Percentiles rank a stretch among this genome's conserved stretches.
Evolutionary conservation across 2,888 invertebrate genomes (phyloP).

Genomic region (Dryocosmus kuriphilus): DNA sequence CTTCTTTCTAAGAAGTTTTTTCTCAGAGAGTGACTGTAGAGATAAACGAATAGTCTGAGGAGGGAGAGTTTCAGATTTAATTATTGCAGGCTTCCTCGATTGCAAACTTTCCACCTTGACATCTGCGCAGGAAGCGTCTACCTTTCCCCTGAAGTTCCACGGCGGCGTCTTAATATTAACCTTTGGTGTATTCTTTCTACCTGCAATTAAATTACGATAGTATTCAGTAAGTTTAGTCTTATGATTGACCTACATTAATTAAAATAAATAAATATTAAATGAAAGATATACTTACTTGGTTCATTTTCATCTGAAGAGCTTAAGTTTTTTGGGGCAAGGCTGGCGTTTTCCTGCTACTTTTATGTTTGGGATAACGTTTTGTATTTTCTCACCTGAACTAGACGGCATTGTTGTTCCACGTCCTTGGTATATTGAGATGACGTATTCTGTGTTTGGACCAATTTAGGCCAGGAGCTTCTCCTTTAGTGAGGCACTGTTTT

Average conservation of each 20-base stretch:
- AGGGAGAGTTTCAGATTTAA: background rate
- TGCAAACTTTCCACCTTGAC: background rate
- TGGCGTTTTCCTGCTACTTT: background rate
- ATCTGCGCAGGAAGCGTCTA: background rate
- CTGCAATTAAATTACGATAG: conserved; percentile 11
- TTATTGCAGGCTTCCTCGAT: background rate
- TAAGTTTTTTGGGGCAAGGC: background rate
- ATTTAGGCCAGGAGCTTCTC: background rate
- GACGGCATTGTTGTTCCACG: background rate
- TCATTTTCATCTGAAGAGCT: conserved; percentile 5
- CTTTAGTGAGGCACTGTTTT: background rate
- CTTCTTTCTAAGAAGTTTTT: background rate
- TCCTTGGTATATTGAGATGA: background rate
- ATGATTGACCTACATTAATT: background rate
- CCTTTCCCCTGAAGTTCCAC: background rate
- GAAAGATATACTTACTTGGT: background rate
- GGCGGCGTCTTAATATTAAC: background rate
- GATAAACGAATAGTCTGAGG: background rate
- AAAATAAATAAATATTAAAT: background rate
- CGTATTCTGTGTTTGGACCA: background rate
- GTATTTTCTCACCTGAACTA: background rate
- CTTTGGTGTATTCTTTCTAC: background rate
- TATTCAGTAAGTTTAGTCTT: background rate
- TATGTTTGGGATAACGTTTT: background rate
- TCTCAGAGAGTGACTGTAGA: background rate